A percentile compares a stretch with the other conserved stretches of the same genome.
Conservation (phyloP, 2,888 invertebrate genomes). For the Ethmia dodecea region DNA sequence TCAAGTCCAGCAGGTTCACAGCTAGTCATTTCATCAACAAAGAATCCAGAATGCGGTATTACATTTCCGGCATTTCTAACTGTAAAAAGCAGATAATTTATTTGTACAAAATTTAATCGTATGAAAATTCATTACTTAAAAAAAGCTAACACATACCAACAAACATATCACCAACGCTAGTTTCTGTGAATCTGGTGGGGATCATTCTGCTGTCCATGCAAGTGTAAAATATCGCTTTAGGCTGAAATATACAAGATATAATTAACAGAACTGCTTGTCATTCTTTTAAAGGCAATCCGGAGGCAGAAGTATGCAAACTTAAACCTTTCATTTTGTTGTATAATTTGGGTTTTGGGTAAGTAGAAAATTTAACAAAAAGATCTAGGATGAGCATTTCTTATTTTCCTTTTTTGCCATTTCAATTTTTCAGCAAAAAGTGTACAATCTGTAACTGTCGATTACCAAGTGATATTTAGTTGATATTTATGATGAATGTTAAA, state of each 20-base stretch:
- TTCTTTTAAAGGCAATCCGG: too few relatives aligned
- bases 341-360: too few relatives aligned
- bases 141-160: conserved; percentile 82
- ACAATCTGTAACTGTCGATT: too few relatives aligned
- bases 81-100: conserved; percentile 50
- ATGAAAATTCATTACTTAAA: background rate
- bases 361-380: too few relatives aligned
- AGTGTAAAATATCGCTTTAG: conserved; percentile 97
- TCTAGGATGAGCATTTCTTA: too few relatives aligned
- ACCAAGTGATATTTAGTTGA: too few relatives aligned
- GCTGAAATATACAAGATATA: conserved; percentile 84
- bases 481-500: too few relatives aligned
- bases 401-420: too few relatives aligned
- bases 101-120: background rate
- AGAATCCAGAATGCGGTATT: conserved; percentile 94
- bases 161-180: conserved; percentile 98
- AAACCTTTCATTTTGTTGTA: too few relatives aligned
- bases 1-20: conserved; percentile 98
- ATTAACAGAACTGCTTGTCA: too few relatives aligned
- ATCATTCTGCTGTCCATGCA: conserved; percentile 99
- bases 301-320: too few relatives aligned
- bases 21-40: conserved; percentile 90
- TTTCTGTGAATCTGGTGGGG: conserved; percentile 96
- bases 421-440: too few relatives aligned
- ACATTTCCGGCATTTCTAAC: conserved; percentile 98